Percentiles rank a stretch among this genome's conserved stretches.
Evolutionary conservation across 2,888 invertebrate species (phyloP).

Genomic region (Enoplolaimus lenunculus): DNA sequence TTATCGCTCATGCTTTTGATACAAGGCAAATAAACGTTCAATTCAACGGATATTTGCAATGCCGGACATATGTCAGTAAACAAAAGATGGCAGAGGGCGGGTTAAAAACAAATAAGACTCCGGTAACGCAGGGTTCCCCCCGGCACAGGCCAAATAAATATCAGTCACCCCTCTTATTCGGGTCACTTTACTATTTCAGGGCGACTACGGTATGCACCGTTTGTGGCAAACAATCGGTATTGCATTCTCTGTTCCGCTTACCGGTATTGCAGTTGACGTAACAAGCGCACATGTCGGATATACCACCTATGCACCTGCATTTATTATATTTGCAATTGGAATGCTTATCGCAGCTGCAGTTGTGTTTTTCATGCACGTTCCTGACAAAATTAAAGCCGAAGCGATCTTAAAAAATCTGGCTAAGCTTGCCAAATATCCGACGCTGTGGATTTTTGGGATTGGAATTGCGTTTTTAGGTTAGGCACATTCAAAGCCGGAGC

Average conservation of each 20-base stretch:
- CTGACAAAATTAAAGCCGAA: constrained; percentile 6
- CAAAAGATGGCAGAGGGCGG: too few species aligned
- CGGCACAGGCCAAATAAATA: too few species aligned
- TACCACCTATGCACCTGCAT: constrained; percentile 6
- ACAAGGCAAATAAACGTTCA: too few species aligned
- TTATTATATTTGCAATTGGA: not conserved
- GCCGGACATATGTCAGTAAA: too few species aligned
- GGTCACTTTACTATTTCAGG: not conserved
- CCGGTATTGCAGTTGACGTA: constrained; percentile 4
- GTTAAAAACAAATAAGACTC: too few species aligned
- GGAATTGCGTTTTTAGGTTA: constrained; percentile 10
- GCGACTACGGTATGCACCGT: constrained; percentile 9
- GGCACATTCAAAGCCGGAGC: too few species aligned
- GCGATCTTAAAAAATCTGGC: constrained; percentile 4
- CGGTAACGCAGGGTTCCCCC: too few species aligned
- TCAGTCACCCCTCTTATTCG: too few species aligned
- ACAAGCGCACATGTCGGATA: not conserved
- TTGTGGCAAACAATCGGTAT: constrained; percentile 13
- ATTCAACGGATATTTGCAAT: too few species aligned
- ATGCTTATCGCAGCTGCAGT: not conserved
- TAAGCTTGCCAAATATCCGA: constrained; percentile 11
- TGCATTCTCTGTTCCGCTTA: constrained; percentile 4
- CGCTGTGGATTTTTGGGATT: not conserved
- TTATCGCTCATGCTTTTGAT: too few species aligned
- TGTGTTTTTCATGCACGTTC: constrained; percentile 8